These are phyloP conservation scores for Volucella inanis DNA, from an alignment of 2,888 invertebrate genomes.

Conservation along the genomic window DNA sequence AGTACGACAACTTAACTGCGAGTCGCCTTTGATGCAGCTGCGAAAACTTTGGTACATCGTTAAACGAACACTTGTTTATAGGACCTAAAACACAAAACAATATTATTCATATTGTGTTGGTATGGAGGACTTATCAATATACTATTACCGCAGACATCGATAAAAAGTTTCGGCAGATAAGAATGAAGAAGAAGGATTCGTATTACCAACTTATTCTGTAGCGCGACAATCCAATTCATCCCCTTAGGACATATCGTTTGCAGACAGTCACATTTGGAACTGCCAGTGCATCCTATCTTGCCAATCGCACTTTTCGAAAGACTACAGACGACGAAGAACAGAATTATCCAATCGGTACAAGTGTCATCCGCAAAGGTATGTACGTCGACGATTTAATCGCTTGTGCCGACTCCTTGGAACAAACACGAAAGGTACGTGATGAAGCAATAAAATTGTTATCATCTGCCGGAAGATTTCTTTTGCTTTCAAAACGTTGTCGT, in stretches of 20 bases:
- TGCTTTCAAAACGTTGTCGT: no score
- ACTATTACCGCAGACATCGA: slow-evolving; percentile 74
- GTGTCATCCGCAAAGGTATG: slow-evolving; percentile 24
- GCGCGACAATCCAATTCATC: slow-evolving; percentile 10
- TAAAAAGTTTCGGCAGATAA: slow-evolving; percentile 49
- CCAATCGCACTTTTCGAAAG: no score
- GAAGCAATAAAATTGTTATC: slow-evolving; percentile 3
- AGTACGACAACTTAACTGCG: slow-evolving; percentile 4
- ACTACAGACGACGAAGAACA: slow-evolving; percentile 38
- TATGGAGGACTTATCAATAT: slow-evolving; percentile 30
- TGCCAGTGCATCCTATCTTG: slow-evolving; percentile 36
- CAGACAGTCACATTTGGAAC: slow-evolving; percentile 22
- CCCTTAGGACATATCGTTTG: slow-evolving; percentile 15
- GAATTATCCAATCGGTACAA: slow-evolving; percentile 56
- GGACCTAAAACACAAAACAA: slow-evolving; percentile 27
- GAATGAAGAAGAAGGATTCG: slow-evolving; percentile 12
- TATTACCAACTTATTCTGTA: slow-evolving; percentile 53
- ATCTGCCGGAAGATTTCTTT: no score
- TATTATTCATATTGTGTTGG: slow-evolving; percentile 21
- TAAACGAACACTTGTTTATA: slow-evolving; percentile 4
- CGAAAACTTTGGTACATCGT: not conserved
- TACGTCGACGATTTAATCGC: slow-evolving; percentile 54
- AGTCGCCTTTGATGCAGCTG: no score
- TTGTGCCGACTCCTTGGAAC: slow-evolving; percentile 29
- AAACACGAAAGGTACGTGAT: slow-evolving; percentile 9